Conservation (phyloP, 1,140 invertebrate genomes). For the Matsumurasca onukii region DNA sequence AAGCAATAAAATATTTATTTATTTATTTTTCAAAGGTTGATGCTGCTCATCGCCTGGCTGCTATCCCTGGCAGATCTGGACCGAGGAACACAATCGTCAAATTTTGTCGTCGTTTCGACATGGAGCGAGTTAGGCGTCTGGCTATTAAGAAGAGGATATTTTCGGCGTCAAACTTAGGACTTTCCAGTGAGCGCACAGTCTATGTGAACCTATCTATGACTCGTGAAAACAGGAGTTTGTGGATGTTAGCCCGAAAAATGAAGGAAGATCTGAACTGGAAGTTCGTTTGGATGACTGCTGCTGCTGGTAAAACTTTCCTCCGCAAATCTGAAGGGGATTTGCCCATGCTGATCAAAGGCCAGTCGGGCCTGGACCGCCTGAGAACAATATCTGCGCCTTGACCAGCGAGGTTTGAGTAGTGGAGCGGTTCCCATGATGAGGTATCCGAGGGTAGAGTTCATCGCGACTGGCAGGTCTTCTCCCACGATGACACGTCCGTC, state of each 20-base stretch:
- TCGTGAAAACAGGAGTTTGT: neutral
- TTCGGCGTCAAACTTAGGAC: neutral
- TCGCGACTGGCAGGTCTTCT: no score
- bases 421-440: no score
- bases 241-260: neutral
- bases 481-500: no score
- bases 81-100: neutral
- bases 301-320: neutral
- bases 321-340: neutral
- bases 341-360: neutral
- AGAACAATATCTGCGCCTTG: no score
- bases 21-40: no score
- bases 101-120: neutral
- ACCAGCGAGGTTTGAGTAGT: no score
- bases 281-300: neutral
- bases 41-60: constrained; percentile 1
- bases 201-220: neutral
- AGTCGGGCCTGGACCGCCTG: no score
- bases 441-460: no score
- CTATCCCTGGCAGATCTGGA: neutral
- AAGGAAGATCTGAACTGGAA: neutral
- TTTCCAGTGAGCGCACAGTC: neutral
- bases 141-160: neutral
- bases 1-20: no score
- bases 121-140: neutral